Base-by-base conservation (phyloP, 2,797 vertebrate genomes). In the Pseudochaenichthys georgianus region DNA sequence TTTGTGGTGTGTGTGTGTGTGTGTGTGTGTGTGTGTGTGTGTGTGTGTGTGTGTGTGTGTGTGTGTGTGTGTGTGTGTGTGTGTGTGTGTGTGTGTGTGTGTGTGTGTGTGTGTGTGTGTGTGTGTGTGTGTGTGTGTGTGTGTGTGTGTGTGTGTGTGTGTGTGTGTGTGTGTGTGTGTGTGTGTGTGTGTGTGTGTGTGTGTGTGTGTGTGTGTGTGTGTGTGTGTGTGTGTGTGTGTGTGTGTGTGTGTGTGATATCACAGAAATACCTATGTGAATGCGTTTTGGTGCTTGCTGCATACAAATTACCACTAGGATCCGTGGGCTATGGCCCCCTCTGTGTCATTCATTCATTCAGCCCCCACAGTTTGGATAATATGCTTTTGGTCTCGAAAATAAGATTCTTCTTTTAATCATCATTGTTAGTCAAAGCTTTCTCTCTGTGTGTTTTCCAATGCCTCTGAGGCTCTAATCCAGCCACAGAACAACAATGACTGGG, bases 321-420 rank as follows among this genome's bases (percentile, higher is more conserved):
- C 21, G 21, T 21, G 21, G 21, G 21, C 21, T 21, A 21, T 21
- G 21, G 21, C 21, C 21, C 21, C 21, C 21, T 21, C 21, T 21
- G 21, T 21, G 21, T 21, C 21, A 21, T 21, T 21, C 21, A 0
- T 55, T 61, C 52, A 76, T 57, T 75, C 58, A 73, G 50, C 31
- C 54, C 11, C 4, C 2, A 7, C 45, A 73, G 58, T 80, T 80
- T 84, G 83, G 72, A 74, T 82, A 73, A 77, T 75, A 41, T 57
- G 61, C 28, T 73, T 75, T 85, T 70, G 5, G 3, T 81, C 64
- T 67, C 2, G 1, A 60, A 82, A 87, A 80, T 83, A 12, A 28
- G 42, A 85, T 73, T 83, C 58, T 73, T 80, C 21, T 45, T 75
- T 63, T 77, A 34, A 2, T 71, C 38, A 75, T 79, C 64, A 60